These are phyloP conservation scores for Boulengeromyrus knoepffleri DNA, from an alignment of 2,113 vertebrate species.

Conservation along the genomic window DNA sequence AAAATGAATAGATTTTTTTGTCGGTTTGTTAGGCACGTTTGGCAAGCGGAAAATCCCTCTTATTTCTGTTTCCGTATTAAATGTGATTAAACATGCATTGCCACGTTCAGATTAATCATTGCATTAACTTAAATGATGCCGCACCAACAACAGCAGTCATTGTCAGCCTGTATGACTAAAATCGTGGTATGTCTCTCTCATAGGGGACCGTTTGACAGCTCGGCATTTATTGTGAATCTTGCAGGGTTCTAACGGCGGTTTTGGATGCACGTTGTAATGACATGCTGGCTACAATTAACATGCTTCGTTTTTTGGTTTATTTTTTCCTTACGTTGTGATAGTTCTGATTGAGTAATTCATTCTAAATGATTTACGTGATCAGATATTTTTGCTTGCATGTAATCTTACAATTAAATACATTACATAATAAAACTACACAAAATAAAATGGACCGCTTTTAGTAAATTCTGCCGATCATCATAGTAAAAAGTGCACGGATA, in stretches of 20 bases:
- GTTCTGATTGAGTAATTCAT: neutral
- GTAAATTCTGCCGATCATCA: neutral
- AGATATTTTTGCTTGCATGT: no score
- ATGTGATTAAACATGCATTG: neutral
- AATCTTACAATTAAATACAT: neutral
- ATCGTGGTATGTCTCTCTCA: neutral
- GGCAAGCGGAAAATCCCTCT: neutral
- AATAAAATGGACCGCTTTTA: neutral
- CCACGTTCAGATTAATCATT: neutral
- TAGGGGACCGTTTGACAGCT: neutral
- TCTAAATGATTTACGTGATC: no score
- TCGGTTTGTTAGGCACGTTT: neutral
- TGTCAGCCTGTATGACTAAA: neutral
- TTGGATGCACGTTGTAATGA: neutral
- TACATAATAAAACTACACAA: neutral
- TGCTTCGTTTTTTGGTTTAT: neutral
- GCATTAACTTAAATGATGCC: neutral
- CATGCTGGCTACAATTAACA: neutral
- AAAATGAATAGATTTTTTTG: neutral
- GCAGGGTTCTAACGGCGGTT: neutral
- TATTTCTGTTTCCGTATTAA: neutral
- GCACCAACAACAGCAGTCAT: neutral
- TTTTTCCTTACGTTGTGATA: neutral
- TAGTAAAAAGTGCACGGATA: neutral
- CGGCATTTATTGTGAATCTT: neutral